Evolutionary conservation across 2,113 vertebrate genomes (phyloP).

Genomic region (Cebus imitator): DNA sequence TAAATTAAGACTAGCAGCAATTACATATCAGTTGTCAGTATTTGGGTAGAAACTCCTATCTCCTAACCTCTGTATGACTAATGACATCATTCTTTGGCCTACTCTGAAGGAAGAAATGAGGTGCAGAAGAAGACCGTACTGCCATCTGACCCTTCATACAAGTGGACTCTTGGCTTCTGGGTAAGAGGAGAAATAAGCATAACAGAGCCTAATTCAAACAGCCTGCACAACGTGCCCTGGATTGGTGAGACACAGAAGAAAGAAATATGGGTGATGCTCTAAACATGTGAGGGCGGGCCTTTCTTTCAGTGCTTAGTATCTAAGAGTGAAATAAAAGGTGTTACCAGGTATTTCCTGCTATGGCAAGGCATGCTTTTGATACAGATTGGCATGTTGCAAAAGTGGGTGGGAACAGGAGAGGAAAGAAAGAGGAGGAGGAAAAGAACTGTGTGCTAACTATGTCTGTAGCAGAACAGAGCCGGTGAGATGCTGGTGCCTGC

Average conservation of each 20-base stretch:
- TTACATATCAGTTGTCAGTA: background rate
- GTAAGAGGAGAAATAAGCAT: background rate
- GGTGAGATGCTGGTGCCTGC: rapidly evolving
- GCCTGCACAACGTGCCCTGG: background rate
- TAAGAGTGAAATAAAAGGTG: background rate
- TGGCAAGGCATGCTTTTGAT: background rate
- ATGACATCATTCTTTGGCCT: background rate
- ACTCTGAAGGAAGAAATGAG: background rate
- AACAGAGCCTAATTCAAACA: background rate
- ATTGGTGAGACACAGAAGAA: background rate
- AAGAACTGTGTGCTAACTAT: background rate
- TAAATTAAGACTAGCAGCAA: slow-evolving; percentile 10
- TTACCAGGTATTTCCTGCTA: background rate
- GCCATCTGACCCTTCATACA: background rate
- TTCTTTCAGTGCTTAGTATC: background rate
- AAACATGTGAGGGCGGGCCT: background rate
- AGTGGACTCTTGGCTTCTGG: background rate
- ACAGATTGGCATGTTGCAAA: background rate
- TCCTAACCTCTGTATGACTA: background rate
- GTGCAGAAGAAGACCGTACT: background rate
- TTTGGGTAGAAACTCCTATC: background rate
- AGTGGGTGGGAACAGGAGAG: background rate
- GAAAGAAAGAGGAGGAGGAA: background rate
- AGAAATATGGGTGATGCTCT: background rate
- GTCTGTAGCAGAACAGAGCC: background rate